A percentile compares a stretch with the other conserved stretches of the same genome.
These are phyloP conservation scores for Cephalophus harveyi DNA, from an alignment of 2,113 vertebrate species.

Conservation along the genomic window DNA sequence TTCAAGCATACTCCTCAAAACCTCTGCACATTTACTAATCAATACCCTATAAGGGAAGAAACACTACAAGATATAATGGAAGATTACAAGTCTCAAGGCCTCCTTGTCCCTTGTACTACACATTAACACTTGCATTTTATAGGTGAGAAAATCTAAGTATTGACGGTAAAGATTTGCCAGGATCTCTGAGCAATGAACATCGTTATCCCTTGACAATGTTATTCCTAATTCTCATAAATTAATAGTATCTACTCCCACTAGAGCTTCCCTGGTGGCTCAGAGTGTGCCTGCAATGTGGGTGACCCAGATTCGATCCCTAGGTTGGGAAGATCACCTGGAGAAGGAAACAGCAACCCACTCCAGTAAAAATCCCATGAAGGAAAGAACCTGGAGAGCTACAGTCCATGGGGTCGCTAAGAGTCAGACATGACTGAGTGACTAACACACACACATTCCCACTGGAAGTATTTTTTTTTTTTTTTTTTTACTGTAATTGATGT, in stretches of 20 bases:
- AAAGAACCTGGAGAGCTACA: not conserved
- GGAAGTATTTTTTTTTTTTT: not conserved
- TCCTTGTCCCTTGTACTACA: not conserved
- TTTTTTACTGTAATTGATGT: not conserved
- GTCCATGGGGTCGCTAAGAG: not conserved
- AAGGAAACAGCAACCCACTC: not conserved
- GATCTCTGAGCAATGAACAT: not conserved
- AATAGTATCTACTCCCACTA: not conserved
- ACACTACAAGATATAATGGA: not conserved
- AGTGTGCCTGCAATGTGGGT: not conserved
- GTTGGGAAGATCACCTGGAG: not conserved
- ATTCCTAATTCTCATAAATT: not conserved
- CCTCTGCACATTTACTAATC: not conserved
- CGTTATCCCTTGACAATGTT: not conserved
- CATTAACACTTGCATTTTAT: not conserved
- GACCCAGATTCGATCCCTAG: accelerated
- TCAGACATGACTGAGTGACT: accelerated
- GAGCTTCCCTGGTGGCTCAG: not conserved
- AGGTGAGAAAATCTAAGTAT: not conserved
- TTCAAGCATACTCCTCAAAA: not conserved
- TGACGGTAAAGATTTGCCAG: not conserved
- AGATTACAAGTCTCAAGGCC: not conserved
- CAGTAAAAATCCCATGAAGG: not conserved
- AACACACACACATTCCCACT: not conserved
- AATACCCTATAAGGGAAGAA: not conserved